Evolutionary conservation across 2,888 invertebrate species (phyloP).

Genomic region (Schrankia costaestrigalis): DNA sequence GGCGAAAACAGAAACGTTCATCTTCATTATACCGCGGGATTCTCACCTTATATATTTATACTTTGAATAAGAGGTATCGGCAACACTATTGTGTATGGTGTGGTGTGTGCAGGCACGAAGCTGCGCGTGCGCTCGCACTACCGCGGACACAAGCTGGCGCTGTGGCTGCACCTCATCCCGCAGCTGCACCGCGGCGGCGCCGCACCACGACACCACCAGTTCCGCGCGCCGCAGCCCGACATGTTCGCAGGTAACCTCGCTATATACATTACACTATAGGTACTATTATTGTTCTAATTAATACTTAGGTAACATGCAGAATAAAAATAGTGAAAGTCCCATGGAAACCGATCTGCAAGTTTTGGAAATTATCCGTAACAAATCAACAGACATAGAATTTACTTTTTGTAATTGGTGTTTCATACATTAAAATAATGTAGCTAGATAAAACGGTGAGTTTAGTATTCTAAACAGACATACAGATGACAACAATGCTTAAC

Average conservation of each 20-base stretch:
- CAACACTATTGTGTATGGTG: too few relatives aligned
- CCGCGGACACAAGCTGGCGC: conserved; percentile 93
- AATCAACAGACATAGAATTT: neutral
- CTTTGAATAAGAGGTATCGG: too few relatives aligned
- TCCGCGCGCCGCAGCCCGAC: conserved; percentile 83
- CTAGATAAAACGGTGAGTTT: neutral
- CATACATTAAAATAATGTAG: neutral
- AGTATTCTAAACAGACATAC: neutral
- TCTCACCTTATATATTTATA: too few relatives aligned
- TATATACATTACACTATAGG: conserved; percentile 16
- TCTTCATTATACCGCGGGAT: too few relatives aligned
- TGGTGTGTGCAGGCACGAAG: conserved; percentile 78
- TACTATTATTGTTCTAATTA: too few relatives aligned
- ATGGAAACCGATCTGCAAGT: too few relatives aligned
- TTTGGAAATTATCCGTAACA: too few relatives aligned
- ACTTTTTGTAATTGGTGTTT: neutral
- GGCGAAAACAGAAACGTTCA: neutral
- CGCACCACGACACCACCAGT: conserved; percentile 86
- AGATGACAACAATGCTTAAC: neutral
- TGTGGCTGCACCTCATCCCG: conserved; percentile 93
- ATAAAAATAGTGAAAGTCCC: too few relatives aligned
- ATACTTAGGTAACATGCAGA: too few relatives aligned
- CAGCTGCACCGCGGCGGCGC: conserved; percentile 89
- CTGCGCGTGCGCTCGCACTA: conserved; percentile 91
- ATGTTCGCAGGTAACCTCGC: conserved; percentile 85